Percentiles rank a stretch among this genome's conserved stretches.
Conservation (phyloP, 2,113 vertebrate species). For the Leptocoma aspasia region DNA sequence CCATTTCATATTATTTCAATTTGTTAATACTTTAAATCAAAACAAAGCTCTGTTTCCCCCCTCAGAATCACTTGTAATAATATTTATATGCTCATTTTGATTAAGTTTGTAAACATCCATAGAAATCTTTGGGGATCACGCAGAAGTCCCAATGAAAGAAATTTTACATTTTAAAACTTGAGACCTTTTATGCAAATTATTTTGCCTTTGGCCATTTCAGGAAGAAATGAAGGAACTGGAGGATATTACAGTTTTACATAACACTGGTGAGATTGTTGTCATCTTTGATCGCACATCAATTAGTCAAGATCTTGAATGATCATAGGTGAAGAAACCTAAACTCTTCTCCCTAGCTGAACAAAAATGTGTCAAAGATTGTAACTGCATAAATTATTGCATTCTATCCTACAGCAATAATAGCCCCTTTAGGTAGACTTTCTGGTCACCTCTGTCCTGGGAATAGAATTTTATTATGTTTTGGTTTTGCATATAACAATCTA, state of each 20-base stretch:
- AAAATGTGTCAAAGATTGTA: conserved; percentile 39
- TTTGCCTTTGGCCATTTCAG: conserved; percentile 77
- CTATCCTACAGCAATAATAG: conserved; percentile 57
- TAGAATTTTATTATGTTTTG: conserved; percentile 6
- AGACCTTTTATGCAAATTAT: conserved; percentile 74
- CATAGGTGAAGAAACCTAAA: conserved; percentile 64
- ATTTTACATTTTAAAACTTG: conserved; percentile 68
- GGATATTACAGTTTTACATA: conserved; percentile 68
- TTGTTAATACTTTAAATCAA: conserved; percentile 5
- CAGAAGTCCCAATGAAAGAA: conserved; percentile 66
- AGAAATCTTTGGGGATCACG: conserved; percentile 13
- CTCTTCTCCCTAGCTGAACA: conserved; percentile 50
- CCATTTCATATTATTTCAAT: background rate
- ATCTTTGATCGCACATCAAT: conserved; percentile 77
- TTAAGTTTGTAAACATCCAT: conserved; percentile 58
- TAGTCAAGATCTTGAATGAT: conserved; percentile 74
- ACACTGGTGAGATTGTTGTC: conserved; percentile 67
- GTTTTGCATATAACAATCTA: background rate
- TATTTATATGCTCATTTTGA: conserved; percentile 23
- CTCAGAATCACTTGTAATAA: background rate
- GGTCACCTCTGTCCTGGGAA: background rate
- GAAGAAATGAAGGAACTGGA: conserved; percentile 68
- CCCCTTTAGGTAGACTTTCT: background rate
- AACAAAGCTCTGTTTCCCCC: background rate
- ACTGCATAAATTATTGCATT: conserved; percentile 61